Percentiles rank a stretch among this genome's conserved stretches.
Conservation (phyloP, 2,888 invertebrate species). For the Epistrophe grossulariae region DNA sequence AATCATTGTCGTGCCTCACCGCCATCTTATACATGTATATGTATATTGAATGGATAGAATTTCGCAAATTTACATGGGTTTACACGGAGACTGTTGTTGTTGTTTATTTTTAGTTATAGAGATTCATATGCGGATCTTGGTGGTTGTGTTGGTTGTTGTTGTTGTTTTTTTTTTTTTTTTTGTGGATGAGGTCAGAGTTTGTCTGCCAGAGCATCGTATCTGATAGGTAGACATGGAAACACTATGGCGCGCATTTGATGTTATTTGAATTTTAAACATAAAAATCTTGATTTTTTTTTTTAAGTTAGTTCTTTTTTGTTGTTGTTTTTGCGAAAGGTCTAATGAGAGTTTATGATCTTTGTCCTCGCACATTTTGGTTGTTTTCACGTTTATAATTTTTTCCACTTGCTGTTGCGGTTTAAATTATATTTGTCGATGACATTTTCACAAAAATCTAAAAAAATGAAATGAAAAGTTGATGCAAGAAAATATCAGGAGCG, state of each 20-base stretch:
- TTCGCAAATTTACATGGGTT: slow-evolving; percentile 56
- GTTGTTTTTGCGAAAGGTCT: slow-evolving; percentile 23
- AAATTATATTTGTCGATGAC: too few species aligned
- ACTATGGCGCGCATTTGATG: slow-evolving; percentile 19
- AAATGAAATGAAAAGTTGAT: too few species aligned
- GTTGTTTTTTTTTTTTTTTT: background rate
- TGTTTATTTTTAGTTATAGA: background rate
- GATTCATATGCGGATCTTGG: slow-evolving; percentile 37
- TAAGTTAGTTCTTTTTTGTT: background rate
- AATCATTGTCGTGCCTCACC: slow-evolving; percentile 46
- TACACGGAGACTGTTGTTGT: slow-evolving; percentile 11
- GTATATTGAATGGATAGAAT: slow-evolving; percentile 64
- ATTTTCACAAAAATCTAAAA: too few species aligned
- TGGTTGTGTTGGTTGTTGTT: background rate
- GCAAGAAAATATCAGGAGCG: too few species aligned
- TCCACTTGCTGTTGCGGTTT: background rate
- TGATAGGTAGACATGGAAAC: slow-evolving; percentile 54
- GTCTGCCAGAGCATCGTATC: slow-evolving; percentile 30
- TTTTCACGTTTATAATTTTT: background rate
- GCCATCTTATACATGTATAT: background rate
- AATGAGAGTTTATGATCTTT: slow-evolving; percentile 52
- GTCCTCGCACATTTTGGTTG: background rate
- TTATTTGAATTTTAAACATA: slow-evolving; percentile 12
- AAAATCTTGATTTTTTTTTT: background rate
- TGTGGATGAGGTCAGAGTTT: slow-evolving; percentile 64